Conservation (phyloP, 2,797 vertebrate species). For the Mionectes olivaceus region DNA sequence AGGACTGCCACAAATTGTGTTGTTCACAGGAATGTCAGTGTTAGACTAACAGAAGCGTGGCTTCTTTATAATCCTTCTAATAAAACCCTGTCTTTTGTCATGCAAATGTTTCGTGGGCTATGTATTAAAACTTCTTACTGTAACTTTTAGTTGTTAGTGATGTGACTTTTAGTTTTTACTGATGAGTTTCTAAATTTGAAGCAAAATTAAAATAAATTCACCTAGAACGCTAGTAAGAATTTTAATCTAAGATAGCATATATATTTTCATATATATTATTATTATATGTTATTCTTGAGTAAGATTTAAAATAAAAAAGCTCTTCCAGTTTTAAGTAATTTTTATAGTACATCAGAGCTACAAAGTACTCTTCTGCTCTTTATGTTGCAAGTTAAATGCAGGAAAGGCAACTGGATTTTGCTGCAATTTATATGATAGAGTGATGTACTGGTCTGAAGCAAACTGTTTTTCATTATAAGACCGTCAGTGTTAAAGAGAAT, state of each 20-base stretch:
- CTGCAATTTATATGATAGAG: background rate
- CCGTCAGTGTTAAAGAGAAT: background rate
- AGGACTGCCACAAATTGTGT: background rate
- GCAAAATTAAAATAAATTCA: background rate
- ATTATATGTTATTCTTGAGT: background rate
- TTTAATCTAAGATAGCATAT: background rate
- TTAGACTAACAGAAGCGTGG: background rate
- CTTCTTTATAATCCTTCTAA: background rate
- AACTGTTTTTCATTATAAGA: background rate
- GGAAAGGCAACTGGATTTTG: background rate
- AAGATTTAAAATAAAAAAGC: background rate
- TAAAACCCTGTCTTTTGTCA: background rate
- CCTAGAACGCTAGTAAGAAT: background rate
- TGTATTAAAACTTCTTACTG: background rate
- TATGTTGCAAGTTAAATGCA: background rate
- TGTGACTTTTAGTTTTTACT: background rate
- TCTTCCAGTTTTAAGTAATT: fast-evolving
- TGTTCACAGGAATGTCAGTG: background rate
- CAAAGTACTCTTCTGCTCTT: background rate
- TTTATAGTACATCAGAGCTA: background rate
- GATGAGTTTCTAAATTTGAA: background rate
- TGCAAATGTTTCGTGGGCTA: background rate
- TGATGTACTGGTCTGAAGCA: background rate
- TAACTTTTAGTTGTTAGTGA: background rate
- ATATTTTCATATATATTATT: background rate